Evolutionary conservation across 2,888 invertebrate genomes (phyloP).

Genomic region (Caenorhabditis doughertyi): DNA sequence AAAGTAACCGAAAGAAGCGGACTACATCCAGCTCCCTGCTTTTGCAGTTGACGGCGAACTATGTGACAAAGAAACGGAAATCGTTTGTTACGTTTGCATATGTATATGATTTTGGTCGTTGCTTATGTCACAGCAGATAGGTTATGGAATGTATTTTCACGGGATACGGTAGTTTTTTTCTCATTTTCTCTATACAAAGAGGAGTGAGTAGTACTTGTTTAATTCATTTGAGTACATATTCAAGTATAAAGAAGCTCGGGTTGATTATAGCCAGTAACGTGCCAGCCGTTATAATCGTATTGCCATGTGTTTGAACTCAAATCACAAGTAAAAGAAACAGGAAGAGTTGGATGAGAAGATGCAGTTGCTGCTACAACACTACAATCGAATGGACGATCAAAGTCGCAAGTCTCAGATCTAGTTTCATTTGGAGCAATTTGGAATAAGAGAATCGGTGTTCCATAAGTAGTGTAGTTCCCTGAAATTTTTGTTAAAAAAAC

Average conservation of each 20-base stretch:
- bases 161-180: too few species aligned
- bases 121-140: too few species aligned
- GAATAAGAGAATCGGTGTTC: background rate
- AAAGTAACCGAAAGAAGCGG: background rate
- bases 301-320: slow-evolving; percentile 14
- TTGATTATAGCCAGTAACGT: slow-evolving; percentile 17
- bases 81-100: too few species aligned
- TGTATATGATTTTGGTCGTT: too few species aligned
- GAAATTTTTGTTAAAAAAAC: too few species aligned
- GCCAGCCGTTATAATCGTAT: slow-evolving; percentile 33
- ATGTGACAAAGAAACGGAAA: slow-evolving; percentile 10
- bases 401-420: background rate
- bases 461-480: slow-evolving; percentile 13
- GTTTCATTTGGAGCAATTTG: slow-evolving; percentile 1
- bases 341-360: background rate
- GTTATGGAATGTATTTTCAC: too few species aligned
- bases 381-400: slow-evolving; percentile 40
- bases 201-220: too few species aligned
- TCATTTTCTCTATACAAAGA: background rate
- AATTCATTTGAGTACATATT: background rate
- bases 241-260: slow-evolving; percentile 1
- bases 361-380: background rate
- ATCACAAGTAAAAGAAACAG: slow-evolving; percentile 32
- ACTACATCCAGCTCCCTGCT: too few species aligned
- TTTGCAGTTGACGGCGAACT: too few species aligned